Percentiles rank a stretch among this genome's conserved stretches.
Evolutionary conservation across 2,888 invertebrate genomes (phyloP).

Genomic region (Hyalella azteca): DNA sequence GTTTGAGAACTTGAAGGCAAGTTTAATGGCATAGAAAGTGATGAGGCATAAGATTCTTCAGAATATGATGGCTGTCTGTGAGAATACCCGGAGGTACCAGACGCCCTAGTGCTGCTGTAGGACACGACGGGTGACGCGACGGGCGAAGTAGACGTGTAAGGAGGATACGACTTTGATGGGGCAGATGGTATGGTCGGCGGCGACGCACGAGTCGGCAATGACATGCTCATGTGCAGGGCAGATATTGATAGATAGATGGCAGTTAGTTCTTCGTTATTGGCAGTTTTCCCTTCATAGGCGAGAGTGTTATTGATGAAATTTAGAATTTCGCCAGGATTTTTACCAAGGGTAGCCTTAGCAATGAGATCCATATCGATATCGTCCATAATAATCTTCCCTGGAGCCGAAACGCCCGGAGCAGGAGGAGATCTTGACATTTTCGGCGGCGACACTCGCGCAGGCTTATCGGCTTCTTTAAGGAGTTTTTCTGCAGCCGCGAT

Average conservation of each 20-base stretch:
- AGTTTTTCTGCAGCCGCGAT: background rate
- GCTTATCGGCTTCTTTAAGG: background rate
- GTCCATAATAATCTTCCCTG: background rate
- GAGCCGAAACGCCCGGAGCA: background rate
- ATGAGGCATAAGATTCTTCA: background rate
- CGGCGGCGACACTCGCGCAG: background rate
- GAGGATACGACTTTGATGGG: background rate
- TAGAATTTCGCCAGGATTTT: constrained; percentile 24
- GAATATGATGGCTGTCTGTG: too few species aligned
- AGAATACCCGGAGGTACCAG: background rate
- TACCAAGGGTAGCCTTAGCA: constrained; percentile 7
- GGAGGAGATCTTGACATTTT: background rate
- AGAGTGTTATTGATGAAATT: constrained; percentile 33
- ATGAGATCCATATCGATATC: constrained; percentile 23
- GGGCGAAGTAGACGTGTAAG: background rate
- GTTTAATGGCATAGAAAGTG: background rate
- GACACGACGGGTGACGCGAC: background rate
- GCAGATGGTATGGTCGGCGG: background rate
- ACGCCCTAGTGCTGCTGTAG: background rate
- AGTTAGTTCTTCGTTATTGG: constrained; percentile 25
- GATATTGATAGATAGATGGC: constrained; percentile 17
- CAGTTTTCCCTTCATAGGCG: constrained; percentile 25
- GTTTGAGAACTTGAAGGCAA: constrained; percentile 6
- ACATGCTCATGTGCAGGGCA: constrained; percentile 22
- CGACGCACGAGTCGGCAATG: background rate